Evolutionary conservation across 2,113 vertebrate species (phyloP).

Genomic region (Steatornis caripensis): DNA sequence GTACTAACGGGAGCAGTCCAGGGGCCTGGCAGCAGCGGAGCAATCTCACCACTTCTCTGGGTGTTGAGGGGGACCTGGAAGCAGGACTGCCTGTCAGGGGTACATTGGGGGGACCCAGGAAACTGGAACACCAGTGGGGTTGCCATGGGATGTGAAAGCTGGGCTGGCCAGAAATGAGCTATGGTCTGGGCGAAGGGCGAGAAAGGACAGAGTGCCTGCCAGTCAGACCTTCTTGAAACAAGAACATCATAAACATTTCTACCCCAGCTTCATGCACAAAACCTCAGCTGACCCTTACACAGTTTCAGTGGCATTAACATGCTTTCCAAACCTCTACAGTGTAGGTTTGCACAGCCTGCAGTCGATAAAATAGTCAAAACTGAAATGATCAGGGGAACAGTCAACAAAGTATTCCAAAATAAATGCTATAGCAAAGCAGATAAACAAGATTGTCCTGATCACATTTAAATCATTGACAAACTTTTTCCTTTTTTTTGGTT

Average conservation of each 20-base stretch:
- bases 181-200: not conserved
- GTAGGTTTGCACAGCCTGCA: not conserved
- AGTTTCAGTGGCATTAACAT: not conserved
- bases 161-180: not conserved
- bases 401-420: not conserved
- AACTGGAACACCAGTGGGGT: not conserved
- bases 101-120: accelerated
- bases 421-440: not conserved
- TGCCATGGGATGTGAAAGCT: not conserved
- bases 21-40: accelerated
- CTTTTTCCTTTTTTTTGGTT: not conserved
- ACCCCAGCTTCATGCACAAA: not conserved
- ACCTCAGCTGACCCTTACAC: not conserved
- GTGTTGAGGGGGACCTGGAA: not conserved
- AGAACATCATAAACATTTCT: not conserved
- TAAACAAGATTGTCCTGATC: not conserved
- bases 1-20: not conserved
- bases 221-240: not conserved
- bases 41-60: accelerated
- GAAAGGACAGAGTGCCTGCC: not conserved
- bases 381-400: not conserved
- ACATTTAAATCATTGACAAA: not conserved
- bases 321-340: not conserved
- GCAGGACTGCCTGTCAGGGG: not conserved
- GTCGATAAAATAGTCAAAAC: not conserved